Conservation (phyloP, 2,113 vertebrate genomes). For the Tretioscincus oriximinensis region DNA sequence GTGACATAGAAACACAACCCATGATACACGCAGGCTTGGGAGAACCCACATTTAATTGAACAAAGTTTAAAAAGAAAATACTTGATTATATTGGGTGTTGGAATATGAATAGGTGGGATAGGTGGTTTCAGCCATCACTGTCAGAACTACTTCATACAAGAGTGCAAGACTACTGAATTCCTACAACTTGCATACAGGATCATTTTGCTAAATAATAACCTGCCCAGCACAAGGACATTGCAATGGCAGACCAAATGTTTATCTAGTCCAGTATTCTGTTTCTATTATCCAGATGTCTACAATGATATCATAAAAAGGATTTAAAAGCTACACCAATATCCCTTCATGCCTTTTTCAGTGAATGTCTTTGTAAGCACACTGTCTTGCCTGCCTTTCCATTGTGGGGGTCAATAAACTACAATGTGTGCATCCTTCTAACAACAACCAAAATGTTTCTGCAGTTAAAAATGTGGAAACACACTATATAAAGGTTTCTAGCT, state of each 20-base stretch:
- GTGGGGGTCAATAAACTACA: slow-evolving; percentile 38
- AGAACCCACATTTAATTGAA: too few relatives aligned
- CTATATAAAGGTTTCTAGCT: slow-evolving; percentile 71
- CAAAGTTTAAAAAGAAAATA: too few relatives aligned
- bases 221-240: neutral
- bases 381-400: neutral
- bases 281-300: neutral
- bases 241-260: neutral
- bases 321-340: neutral
- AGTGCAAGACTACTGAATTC: neutral
- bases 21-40: too few relatives aligned
- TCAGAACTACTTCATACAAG: neutral
- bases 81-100: neutral
- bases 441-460: slow-evolving; percentile 61
- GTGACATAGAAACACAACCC: too few relatives aligned
- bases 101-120: neutral
- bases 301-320: neutral
- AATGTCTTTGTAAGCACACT: neutral
- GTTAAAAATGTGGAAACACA: slow-evolving; percentile 55
- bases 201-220: neutral
- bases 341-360: neutral
- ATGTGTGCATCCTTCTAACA: slow-evolving; percentile 33
- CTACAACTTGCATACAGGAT: neutral
- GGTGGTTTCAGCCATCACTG: neutral
- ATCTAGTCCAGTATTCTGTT: neutral